Evolutionary conservation across 1,140 invertebrate genomes (phyloP).

Genomic region (Ptiloglossa arizonensis): DNA sequence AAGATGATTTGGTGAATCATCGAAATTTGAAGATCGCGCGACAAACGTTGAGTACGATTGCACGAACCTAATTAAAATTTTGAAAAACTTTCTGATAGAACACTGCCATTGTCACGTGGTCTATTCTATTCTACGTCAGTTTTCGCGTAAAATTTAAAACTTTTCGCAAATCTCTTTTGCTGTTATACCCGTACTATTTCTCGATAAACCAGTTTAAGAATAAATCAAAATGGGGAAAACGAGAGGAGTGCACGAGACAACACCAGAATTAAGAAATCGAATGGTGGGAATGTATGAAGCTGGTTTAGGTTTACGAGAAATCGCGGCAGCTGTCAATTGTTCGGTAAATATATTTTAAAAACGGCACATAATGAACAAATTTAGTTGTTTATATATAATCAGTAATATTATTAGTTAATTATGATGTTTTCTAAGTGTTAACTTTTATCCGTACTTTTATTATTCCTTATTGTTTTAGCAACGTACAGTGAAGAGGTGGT

Average conservation of each 20-base stretch:
- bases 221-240: slow-evolving; percentile 75
- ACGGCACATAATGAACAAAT: background rate
- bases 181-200: background rate
- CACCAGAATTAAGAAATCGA: slow-evolving; percentile 78
- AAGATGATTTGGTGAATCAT: background rate
- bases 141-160: slow-evolving; percentile 67
- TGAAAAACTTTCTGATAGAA: slow-evolving; percentile 48
- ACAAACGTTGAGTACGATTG: slow-evolving; percentile 18
- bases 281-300: slow-evolving; percentile 82
- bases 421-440: slow-evolving; percentile 3
- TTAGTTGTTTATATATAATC: background rate
- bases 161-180: background rate
- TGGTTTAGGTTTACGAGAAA: slow-evolving; percentile 77
- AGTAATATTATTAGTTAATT: background rate
- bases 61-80: slow-evolving; percentile 46
- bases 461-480: slow-evolving; percentile 68
- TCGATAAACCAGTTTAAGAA: background rate
- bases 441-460: background rate
- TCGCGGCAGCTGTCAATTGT: slow-evolving; percentile 78
- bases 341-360: slow-evolving; percentile 67
- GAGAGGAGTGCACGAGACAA: slow-evolving; percentile 80
- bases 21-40: slow-evolving; percentile 1
- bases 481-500: slow-evolving; percentile 80
- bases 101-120: slow-evolving; percentile 69
- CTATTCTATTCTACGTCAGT: slow-evolving; percentile 60